Evolutionary conservation across 2,888 invertebrate genomes (phyloP).

Genomic region (Noctua janthe): DNA sequence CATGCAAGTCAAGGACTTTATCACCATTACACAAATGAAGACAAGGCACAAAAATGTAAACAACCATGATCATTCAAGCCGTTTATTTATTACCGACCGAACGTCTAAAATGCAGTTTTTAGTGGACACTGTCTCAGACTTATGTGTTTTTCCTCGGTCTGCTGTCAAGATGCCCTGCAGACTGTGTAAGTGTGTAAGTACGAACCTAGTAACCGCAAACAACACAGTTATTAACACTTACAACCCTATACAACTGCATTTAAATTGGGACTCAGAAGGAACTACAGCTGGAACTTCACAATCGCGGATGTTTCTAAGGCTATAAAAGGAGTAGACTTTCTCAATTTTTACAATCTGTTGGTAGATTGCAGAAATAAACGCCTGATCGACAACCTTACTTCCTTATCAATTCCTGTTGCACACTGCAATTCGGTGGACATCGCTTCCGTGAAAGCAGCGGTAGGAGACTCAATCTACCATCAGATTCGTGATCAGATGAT

Average conservation of each 20-base stretch:
- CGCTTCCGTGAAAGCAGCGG: conserved; percentile 5
- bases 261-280: conserved; percentile 26
- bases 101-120: not conserved
- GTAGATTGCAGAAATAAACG: conserved; percentile 46
- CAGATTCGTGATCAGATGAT: too few relatives aligned
- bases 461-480: too few relatives aligned
- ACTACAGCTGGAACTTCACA: too few relatives aligned
- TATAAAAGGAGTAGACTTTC: too few relatives aligned
- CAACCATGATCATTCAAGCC: conserved; percentile 40
- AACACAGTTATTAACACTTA: conserved; percentile 60
- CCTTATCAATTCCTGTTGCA: not conserved
- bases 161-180: not conserved
- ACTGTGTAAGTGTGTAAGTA: not conserved
- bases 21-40: conserved; percentile 3
- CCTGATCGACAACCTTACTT: conserved; percentile 51
- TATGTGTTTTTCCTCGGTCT: conserved; percentile 58
- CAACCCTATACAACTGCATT: conserved; percentile 23
- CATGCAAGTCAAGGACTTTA: too few relatives aligned
- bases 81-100: conserved; percentile 47
- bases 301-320: too few relatives aligned
- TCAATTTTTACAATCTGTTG: conserved; percentile 24
- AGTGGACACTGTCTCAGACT: conserved; percentile 37
- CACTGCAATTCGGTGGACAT: not conserved
- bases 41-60: conserved; percentile 30
- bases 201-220: conserved; percentile 71